These are phyloP conservation scores for Cotesia typhae DNA, from an alignment of 1,140 invertebrate species.

Conservation along the genomic window DNA sequence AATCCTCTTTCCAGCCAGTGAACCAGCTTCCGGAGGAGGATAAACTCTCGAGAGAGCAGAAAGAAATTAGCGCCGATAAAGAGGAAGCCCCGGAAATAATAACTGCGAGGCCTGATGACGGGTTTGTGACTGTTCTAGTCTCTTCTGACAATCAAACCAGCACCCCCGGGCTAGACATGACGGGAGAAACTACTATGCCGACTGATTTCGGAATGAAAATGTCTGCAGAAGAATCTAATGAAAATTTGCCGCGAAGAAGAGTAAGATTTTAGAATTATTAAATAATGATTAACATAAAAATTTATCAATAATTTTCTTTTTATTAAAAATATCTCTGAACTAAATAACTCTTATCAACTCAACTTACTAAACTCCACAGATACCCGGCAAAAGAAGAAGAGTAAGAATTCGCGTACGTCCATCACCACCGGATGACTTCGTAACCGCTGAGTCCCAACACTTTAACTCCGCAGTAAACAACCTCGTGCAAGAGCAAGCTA, in stretches of 20 bases:
- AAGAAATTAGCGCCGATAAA: constrained; percentile 24
- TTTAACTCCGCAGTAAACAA: constrained; percentile 55
- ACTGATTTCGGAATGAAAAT: constrained; percentile 53
- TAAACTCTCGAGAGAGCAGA: constrained; percentile 26
- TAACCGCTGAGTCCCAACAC: constrained; percentile 58
- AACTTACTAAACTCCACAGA: constrained; percentile 43
- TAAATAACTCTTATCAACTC: neutral
- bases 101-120: constrained; percentile 50
- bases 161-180: neutral
- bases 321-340: no score
- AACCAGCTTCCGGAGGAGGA: constrained; percentile 60
- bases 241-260: constrained; percentile 19
- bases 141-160: constrained; percentile 44
- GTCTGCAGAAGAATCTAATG: constrained; percentile 14
- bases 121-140: constrained; percentile 50
- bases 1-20: constrained; percentile 68
- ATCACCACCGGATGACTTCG: constrained; percentile 51
- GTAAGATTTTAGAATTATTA: constrained; percentile 22
- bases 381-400: constrained; percentile 48
- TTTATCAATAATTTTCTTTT: neutral
- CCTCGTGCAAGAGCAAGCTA: constrained; percentile 46
- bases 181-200: constrained; percentile 28
- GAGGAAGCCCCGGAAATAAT: constrained; percentile 52
- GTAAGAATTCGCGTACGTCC: constrained; percentile 57
- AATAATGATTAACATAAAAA: neutral